A percentile compares a stretch with the other conserved stretches of the same genome.
These are phyloP conservation scores for Synanthedon andrenaeformis DNA, from an alignment of 2,888 invertebrate genomes.

Conservation along the genomic window DNA sequence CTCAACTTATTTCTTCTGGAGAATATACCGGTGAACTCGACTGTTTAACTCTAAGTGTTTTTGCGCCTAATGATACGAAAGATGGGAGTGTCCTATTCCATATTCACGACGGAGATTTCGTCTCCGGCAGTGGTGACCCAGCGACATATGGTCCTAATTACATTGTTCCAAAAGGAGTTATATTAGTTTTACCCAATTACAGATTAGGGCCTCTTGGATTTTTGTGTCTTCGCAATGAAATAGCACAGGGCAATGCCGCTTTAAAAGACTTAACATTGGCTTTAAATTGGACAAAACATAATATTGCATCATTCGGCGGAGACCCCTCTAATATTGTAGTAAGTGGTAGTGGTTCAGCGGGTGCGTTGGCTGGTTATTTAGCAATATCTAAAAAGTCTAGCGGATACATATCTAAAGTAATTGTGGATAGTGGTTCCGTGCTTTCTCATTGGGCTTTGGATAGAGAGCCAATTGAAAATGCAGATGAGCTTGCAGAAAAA, in stretches of 20 bases:
- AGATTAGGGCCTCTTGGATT: conserved; percentile 53
- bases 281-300: conserved; percentile 39
- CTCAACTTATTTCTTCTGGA: conserved; percentile 26
- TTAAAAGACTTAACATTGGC: conserved; percentile 48
- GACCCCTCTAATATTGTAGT: conserved; percentile 40
- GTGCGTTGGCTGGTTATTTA: conserved; percentile 41
- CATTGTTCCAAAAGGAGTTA: conserved; percentile 30
- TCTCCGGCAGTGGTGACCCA: conserved; percentile 40
- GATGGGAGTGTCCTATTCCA: conserved; percentile 40
- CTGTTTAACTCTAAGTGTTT: conserved; percentile 53
- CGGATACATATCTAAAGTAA: conserved; percentile 35
- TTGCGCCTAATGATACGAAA: conserved; percentile 20
- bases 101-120: conserved; percentile 48
- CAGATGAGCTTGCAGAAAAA: conserved; percentile 32
- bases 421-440: conserved; percentile 46
- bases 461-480: conserved; percentile 23
- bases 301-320: conserved; percentile 45
- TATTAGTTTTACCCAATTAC: conserved; percentile 49
- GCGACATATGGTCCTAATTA: conserved; percentile 42
- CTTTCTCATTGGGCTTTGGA: conserved; percentile 38
- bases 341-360: conserved; percentile 43
- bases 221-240: conserved; percentile 35
- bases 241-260: conserved; percentile 49
- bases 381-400: conserved; percentile 32
- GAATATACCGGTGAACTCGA: conserved; percentile 23